These are phyloP conservation scores for Agriopis leucophaearia DNA, from an alignment of 2,888 invertebrate species.

Conservation along the genomic window DNA sequence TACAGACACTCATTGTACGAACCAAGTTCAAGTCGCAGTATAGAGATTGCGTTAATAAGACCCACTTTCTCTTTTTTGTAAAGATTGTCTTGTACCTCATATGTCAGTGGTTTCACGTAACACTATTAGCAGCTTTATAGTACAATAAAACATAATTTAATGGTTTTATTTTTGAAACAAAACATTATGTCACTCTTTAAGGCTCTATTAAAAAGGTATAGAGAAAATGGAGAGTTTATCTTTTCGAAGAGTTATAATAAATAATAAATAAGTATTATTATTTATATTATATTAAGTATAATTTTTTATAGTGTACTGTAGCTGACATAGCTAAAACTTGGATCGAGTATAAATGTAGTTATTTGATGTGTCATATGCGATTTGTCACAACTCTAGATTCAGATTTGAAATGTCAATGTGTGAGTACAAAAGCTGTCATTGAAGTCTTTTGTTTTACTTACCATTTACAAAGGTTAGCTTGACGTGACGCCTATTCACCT, in stretches of 20 bases:
- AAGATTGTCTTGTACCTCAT: constrained; percentile 34
- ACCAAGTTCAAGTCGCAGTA: constrained; percentile 33
- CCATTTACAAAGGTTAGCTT: constrained; percentile 21
- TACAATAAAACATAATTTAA: constrained; percentile 19
- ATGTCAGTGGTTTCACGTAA: constrained; percentile 33
- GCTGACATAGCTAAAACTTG: neutral
- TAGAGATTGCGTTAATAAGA: constrained; percentile 55
- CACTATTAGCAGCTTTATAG: constrained; percentile 21
- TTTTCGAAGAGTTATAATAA: too few relatives aligned
- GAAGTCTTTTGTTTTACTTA: constrained; percentile 26
- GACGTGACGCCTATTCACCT: constrained; percentile 21
- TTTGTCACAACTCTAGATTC: neutral
- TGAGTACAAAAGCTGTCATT: constrained; percentile 2
- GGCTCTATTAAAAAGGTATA: neutral
- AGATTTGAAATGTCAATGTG: constrained; percentile 3
- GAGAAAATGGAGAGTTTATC: too few relatives aligned
- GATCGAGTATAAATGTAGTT: neutral
- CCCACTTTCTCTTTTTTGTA: constrained; percentile 57
- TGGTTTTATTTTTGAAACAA: constrained; percentile 13
- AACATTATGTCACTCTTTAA: constrained; percentile 9
- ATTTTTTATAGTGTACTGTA: too few relatives aligned
- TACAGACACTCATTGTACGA: constrained; percentile 1
- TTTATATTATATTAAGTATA: too few relatives aligned
- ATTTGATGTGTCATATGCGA: neutral
- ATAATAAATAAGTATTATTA: too few relatives aligned